phyloP scores from a whole-genome alignment of 92 coral and sea anemone genomes.

The Zoanthus sociatus region DNA sequence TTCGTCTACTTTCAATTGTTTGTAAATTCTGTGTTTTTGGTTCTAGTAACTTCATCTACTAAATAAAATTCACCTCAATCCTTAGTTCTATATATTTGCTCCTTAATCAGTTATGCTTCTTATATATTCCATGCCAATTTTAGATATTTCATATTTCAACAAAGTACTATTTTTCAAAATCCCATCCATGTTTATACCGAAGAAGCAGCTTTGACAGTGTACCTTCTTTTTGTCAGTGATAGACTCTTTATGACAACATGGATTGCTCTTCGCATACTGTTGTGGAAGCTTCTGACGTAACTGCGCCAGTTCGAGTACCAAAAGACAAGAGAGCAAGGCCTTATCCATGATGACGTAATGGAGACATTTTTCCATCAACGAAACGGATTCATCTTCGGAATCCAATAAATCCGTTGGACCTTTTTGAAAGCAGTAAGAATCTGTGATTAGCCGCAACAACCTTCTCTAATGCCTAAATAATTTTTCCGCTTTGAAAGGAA shows the following conservation, averaged over 20 bases:
- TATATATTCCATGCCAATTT: too few species aligned
- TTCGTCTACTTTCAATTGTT: too few species aligned
- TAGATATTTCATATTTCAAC: too few species aligned
- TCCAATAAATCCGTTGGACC: slow-evolving; percentile 75
- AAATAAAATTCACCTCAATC: too few species aligned
- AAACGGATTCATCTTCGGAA: slow-evolving; percentile 71
- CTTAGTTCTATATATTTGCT: too few species aligned
- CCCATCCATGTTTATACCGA: too few species aligned
- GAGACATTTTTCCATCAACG: slow-evolving; percentile 81
- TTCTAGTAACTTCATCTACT: too few species aligned
- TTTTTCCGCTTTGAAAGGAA: background rate
- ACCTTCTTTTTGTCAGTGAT: slow-evolving; percentile 20
- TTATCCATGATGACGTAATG: slow-evolving; percentile 88
- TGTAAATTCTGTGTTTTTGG: too few species aligned
- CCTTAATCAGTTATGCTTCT: too few species aligned
- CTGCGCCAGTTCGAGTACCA: slow-evolving; percentile 78
- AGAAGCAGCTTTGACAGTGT: background rate
- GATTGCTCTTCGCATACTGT: slow-evolving; percentile 21
- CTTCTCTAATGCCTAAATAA: background rate
- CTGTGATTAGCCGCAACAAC: background rate
- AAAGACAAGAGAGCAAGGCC: slow-evolving; percentile 81
- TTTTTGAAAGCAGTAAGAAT: slow-evolving; percentile 24
- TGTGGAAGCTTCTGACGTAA: slow-evolving; percentile 27
- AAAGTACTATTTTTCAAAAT: too few species aligned
- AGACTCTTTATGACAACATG: background rate